Base-by-base conservation (phyloP, 1,140 invertebrate genomes). In the Drosophila rufa region DNA sequence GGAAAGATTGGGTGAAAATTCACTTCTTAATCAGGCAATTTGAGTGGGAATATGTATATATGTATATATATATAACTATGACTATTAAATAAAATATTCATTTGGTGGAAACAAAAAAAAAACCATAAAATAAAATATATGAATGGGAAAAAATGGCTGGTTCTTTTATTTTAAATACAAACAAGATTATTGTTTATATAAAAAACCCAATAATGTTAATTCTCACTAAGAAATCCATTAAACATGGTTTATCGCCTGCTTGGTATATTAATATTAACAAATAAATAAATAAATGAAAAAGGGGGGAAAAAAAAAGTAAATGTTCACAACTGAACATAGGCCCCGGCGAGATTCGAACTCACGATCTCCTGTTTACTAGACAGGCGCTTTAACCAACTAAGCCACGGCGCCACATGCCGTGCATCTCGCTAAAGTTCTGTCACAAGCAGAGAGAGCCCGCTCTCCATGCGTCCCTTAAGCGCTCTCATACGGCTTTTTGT, bases 311-410 rank as follows among this genome's bases (percentile, higher is more conserved):
- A 69, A 57, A 70, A 40, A 19, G 2, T 40, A 19, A 42, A 70
- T 70, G 67, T 14, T 70, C 48, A 7, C 9, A 19, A 45, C 4
- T 17, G 27, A 48, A 64, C 81, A 79, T 70, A 92, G 94, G 94
- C 94, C 93, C 94, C 94, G 94, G 93, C 93, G 94, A 93, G 94
- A 94, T 94, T 94, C 94, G 94, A 94, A 94, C 94, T 93, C 94
- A 92, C 93, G 94, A 94, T 94, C 94, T 94, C 94, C 94, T 94
- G 94, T 94, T 94, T 94, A 94, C 94, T 94, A 94, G 94, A 94
- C 94, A 94, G 94, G 94, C 94, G 94, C 94, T 94, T 94, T 94
- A 94, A 94, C 94, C 94, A 94, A 94, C 94, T 94, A 94, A 94
- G 94, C 94, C 94, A 94, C 94, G 93, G 94, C 94, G 94, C 94